phyloP scores from a whole-genome alignment of 30 jellyfish, hydroid and myxozoan species.

The Clytia hemisphaerica region DNA sequence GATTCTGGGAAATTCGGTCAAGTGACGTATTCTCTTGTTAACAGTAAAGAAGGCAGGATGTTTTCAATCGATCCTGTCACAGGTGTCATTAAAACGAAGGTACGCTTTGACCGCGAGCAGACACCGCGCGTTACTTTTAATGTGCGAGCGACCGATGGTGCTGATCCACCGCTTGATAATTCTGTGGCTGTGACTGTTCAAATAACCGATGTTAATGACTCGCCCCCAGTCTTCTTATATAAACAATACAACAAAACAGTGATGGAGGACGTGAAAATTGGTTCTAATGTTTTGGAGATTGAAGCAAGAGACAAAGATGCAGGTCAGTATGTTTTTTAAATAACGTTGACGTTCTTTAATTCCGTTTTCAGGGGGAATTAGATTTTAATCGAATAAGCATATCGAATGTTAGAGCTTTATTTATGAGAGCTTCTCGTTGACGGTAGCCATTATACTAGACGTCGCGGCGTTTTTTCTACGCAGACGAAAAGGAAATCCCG shows the following conservation, averaged over 20 bases:
- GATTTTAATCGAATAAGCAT: too few species aligned
- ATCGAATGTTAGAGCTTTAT: too few species aligned
- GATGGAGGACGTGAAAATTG: constrained; percentile 44
- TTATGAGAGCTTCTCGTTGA: too few species aligned
- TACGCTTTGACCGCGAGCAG: constrained; percentile 73
- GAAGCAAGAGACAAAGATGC: constrained; percentile 82
- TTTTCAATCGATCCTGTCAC: constrained; percentile 58
- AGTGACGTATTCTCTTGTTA: constrained; percentile 41
- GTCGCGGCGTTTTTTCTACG: too few species aligned
- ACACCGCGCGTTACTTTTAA: constrained; percentile 56
- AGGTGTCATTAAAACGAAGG: constrained; percentile 63
- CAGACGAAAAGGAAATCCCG: too few species aligned
- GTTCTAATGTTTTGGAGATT: constrained; percentile 39
- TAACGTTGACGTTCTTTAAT: too few species aligned
- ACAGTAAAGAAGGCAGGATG: constrained; percentile 23
- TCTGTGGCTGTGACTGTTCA: constrained; percentile 61
- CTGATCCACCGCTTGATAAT: constrained; percentile 43
- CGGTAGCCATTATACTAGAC: too few species aligned
- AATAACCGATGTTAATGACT: constrained; percentile 78
- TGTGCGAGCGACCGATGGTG: constrained; percentile 76
- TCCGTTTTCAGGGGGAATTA: too few species aligned
- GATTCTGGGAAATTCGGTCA: constrained; percentile 69
- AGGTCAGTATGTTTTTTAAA: too few species aligned
- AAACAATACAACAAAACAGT: constrained; percentile 37
- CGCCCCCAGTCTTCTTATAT: constrained; percentile 50